Base-by-base conservation (phyloP, 2,888 invertebrate genomes). In the Polyploca ridens region DNA sequence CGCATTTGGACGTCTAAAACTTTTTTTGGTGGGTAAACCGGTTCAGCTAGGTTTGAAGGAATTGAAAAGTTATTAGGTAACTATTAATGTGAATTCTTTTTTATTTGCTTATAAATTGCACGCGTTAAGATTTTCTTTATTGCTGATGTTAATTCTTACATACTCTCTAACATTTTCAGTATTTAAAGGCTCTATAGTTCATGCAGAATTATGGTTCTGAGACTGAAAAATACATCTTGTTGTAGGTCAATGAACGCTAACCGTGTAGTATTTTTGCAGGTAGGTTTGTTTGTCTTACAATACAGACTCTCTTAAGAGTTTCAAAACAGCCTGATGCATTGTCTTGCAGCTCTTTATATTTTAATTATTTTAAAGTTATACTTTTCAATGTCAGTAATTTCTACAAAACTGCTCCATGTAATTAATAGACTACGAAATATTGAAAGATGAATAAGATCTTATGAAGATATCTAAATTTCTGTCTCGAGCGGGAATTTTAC, bases 81-180 rank as follows among this genome's bases (percentile, higher is more conserved):
- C 16, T n/a, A 19, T 10, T 10, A 19, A 38, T 38, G 10, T 0
- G 8, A 19, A 3, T 54, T 46, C n/a, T 46, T 14, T 54, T 54
- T 54, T 54, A 54, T 54, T 54, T 49, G 16, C 46, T 46, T n/a
- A 5, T n/a, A n/a, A n/a, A n/a, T n/a, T n/a, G n/a, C n/a, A n/a
- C n/a, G n/a, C n/a, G 14, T 16, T 49, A 38, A 1, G 38, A 38
- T 14, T n/a, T n/a, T 5, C 2, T 16, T 49, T 16, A 49, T 49
- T 7, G 49, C 49, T 49, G 49, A 49, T 16, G 49, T 49, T 10
- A n/a, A 46, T n/a, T 54, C 2, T 19, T 19, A 13, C 41, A 41
- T 2, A 10, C 14, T n/a, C 10, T 46, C 14, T 46, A n/a, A 44
- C 16, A 16, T 49, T 16, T 49, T 49, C 49, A 49, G 16, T 49